Evolutionary conservation across 2,797 vertebrate genomes (phyloP).

Genomic region (Chiloscyllium punctatum): DNA sequence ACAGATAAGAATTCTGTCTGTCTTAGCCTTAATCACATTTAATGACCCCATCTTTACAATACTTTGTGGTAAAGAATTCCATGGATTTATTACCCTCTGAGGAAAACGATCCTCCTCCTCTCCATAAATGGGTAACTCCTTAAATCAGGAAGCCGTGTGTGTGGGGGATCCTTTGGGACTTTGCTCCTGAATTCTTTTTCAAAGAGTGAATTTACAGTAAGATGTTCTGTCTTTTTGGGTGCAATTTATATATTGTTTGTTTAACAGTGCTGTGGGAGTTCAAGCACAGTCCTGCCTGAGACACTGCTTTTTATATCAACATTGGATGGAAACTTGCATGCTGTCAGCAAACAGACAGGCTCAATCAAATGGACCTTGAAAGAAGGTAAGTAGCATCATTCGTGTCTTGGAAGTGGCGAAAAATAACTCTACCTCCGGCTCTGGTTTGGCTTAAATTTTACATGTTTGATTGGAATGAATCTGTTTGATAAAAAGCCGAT

Average conservation of each 20-base stretch:
- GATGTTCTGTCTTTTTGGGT: not conserved
- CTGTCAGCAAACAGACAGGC: constrained; percentile 90
- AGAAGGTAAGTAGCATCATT: constrained; percentile 71
- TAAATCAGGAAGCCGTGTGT: not conserved
- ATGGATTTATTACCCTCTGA: too few species aligned
- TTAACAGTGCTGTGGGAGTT: constrained; percentile 60
- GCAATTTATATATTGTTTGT: constrained; percentile 33
- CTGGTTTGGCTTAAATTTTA: not conserved
- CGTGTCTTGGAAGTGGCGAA: not conserved
- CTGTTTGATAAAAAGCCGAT: not conserved
- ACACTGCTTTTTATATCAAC: constrained; percentile 92
- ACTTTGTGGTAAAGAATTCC: too few species aligned
- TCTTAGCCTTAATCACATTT: too few species aligned
- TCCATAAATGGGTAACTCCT: too few species aligned
- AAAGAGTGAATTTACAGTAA: not conserved
- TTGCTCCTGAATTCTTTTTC: not conserved
- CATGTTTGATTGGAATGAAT: not conserved
- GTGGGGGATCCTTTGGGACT: not conserved
- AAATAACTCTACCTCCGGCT: too few species aligned
- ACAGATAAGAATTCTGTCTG: too few species aligned
- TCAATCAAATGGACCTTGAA: constrained; percentile 96
- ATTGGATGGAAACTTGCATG: constrained; percentile 88
- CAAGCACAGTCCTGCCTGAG: constrained; percentile 82
- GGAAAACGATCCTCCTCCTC: too few species aligned
- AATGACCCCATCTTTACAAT: too few species aligned